Evolutionary conservation across 2,888 invertebrate species (phyloP), one percentile per base, ranked within the genome.

Genomic region (Pedicia rivosa): DNA sequence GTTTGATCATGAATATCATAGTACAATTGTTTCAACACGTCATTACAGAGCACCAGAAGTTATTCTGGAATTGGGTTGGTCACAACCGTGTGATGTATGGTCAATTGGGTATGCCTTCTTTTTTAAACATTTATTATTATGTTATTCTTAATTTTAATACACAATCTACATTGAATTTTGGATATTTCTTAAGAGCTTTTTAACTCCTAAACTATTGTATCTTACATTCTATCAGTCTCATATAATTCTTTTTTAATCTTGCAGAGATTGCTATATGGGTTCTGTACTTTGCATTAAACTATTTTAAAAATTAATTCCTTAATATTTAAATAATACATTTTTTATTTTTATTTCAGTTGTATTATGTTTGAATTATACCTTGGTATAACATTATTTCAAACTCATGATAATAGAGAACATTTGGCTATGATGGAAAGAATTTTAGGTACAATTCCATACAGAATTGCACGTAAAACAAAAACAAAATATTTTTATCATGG

Each of bases 381-480:
- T 56, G 97, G 97, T 49, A 90, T 91, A 56, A 97, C 97, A 43
- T 72, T 98, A 48, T 98, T 99, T 72, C 94, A 98, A 75, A 99
- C 98, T 26, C 98, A 99, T 65, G 97, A 98, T 66, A 98, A 99
- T 68, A 77, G 92, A 47, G 98, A 98, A 61, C 98, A 98, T 68
- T 74, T 98, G 57, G 98, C 98, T 48, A 98, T 98, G 97, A 98
- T 98, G 98, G 95, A 99, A 65, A 70, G 95, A 51, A 97, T 98
- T 53, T 71, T 98, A 43, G 97, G 98, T 42, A 80, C 88, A 48
- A 79, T 99, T 58, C 97, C 98, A 36, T 84, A 84, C 66, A 78
- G 62, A 44, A 62, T 62, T 62, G 62, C 62, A 56, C 58, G 84
- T 47, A 86, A 84, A 69, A 86, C 87, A 42, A 88, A 91, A 67